Evolutionary conservation across 1,140 invertebrate genomes (phyloP), one percentile per base, ranked within the genome.

Genomic region (Brachionus rotundiformis): DNA sequence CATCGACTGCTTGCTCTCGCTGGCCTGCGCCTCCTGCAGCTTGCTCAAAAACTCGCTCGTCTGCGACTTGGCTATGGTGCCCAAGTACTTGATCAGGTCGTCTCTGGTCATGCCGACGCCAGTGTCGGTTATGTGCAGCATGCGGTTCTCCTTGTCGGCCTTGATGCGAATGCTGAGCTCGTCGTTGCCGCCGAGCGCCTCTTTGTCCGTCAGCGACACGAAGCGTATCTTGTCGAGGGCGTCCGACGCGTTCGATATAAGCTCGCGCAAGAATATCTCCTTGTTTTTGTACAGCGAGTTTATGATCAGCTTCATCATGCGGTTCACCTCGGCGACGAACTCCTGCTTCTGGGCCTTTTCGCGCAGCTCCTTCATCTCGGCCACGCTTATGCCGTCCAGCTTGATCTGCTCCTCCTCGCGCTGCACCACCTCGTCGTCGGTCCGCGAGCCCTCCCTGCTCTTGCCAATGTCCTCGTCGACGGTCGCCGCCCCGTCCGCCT

Each of bases 251-350:
- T 99, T 98, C 0, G 96, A 98, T 84, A 98, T 98, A 85, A 98
- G 89, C 89, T 99, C 96, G 85, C 96, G 91, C 25, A 99, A 89
- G 91, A 96, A 98, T 84, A 99, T 98, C 90, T 99, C 96, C 89
- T 99, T 98, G 87, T 98, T 98, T 83, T 94, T 92, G 87, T 98
- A 98, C 0, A 98, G 89, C 0, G 96, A 98, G 89, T 98, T 98
- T 85, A 98, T 98, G 86, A 98, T 98, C 19, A 98, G 91, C 89
- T 98, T 98, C 96, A 98, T 98, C 95, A 98, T 98, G 33, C 96
- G 93, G 89, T 97, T 96, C 8, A 98, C 95, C 89, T 98, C 95
- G 1, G 95, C 94, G 83, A 88, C 95, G 90, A 98, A 99, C 25
- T 91, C 91, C 87, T 93, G 94, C 87, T 96, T 98, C 85, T 98